Evolutionary conservation across 2,888 invertebrate genomes (phyloP).

Genomic region (Litoditis marina): DNA sequence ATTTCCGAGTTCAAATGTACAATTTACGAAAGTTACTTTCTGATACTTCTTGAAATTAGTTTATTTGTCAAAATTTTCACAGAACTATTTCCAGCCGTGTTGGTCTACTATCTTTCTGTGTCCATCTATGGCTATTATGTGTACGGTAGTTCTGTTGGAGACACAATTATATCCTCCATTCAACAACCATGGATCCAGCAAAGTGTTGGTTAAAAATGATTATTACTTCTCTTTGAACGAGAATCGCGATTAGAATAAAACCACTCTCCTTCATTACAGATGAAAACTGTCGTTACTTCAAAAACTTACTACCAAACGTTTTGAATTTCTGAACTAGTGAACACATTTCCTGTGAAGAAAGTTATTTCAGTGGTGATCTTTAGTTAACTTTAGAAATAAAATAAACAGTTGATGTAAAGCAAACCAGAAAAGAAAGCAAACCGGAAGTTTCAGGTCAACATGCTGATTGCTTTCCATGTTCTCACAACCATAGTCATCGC

Average conservation of each 20-base stretch:
- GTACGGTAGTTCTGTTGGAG: constrained; percentile 35
- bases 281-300: too few species aligned
- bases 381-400: too few species aligned
- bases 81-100: constrained; percentile 31
- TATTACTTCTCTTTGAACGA: not conserved
- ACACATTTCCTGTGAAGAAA: too few species aligned
- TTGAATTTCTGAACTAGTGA: too few species aligned
- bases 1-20: too few species aligned
- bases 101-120: constrained; percentile 27
- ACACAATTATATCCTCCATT: constrained; percentile 38
- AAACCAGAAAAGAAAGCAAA: not conserved
- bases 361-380: too few species aligned
- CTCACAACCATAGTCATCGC: constrained; percentile 56
- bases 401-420: not conserved
- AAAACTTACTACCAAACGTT: too few species aligned
- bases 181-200: constrained; percentile 39
- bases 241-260: not conserved
- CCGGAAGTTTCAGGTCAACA: constrained; percentile 50
- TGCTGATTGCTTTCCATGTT: constrained; percentile 60
- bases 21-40: too few species aligned
- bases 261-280: too few species aligned
- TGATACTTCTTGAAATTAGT: too few species aligned
- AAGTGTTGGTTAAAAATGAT: constrained; percentile 9
- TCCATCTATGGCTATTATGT: constrained; percentile 27
- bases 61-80: too few species aligned